phyloP scores from a whole-genome alignment of 2,113 vertebrate species.

The Triplophysa rosa region DNA sequence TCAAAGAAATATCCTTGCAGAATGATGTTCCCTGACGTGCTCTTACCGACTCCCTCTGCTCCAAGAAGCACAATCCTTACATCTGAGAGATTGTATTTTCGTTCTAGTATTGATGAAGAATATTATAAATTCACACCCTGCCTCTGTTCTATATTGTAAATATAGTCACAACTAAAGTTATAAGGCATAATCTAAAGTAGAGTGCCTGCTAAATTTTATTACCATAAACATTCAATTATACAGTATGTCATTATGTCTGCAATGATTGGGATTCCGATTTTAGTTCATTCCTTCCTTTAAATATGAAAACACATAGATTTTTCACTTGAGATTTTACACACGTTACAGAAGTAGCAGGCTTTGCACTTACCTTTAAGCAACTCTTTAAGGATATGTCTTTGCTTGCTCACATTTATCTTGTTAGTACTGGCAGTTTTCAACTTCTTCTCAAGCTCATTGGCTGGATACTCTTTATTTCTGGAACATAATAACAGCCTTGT shows the following conservation, averaged over 20 bases:
- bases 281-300: no score
- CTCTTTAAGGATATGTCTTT: neutral
- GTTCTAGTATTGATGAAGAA: conserved; percentile 1
- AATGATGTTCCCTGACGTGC: conserved; percentile 36
- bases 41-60: conserved; percentile 18
- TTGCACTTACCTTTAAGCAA: neutral
- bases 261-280: no score
- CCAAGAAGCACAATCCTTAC: conserved; percentile 39
- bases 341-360: no score
- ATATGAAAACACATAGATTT: no score
- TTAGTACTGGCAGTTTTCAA: neutral
- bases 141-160: no score
- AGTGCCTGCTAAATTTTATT: no score
- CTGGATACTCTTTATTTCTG: neutral
- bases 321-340: no score
- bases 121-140: no score
- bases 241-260: no score
- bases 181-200: no score
- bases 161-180: no score
- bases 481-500: neutral
- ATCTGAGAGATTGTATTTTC: neutral
- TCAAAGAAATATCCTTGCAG: neutral
- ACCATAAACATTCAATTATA: no score
- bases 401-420: neutral
- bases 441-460: neutral